Base-by-base conservation (phyloP, 2,888 invertebrate species). In the Drosophila tanythrix region DNA sequence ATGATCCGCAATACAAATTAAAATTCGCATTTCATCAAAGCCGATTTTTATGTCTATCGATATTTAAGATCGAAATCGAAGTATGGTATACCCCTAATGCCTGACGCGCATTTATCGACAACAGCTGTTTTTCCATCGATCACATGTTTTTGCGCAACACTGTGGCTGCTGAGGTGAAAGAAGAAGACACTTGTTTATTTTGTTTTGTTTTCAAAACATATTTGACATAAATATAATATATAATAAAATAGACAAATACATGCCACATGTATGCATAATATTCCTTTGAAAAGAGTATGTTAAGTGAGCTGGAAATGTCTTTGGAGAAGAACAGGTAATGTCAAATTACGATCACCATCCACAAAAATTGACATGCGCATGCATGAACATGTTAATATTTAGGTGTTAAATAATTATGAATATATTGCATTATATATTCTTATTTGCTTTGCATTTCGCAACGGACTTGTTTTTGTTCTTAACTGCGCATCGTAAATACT, bases 311-410 rank as follows among this genome's bases (percentile, higher is more conserved):
- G 64, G 48, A 67, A 55, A 88, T 88, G 88, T 79, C 88, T 33
- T 82, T 77, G 74, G 75, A 84, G 27, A 84, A 76, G 67, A 68
- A 80, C 51, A 79, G 88, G 88, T 88, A 84, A 36, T 31, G 11
- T 38, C 15, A 46, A 46, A 6, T 11, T 1, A 21, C 11, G 21
- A 18, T 38, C 59, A 6, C 15, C 35, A 27, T 11, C 7, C 13
- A 38, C 8, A n/a, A 8, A 18, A 27, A 18, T 27, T 55, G 6
- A 0, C 25, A 13, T 13, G n/a, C 53, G 11, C 27, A 25, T 25
- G 50, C 33, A 46, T 29, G 10, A 21, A 5, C 35, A 31, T 70
- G 21, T 3, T 38, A 1, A 25, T 27, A 38, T 29, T n/a, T 25
- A 25, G 33, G 18, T 56, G 66, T 31, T n/a, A 15, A 25, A 33